Conservation (phyloP, 2,797 vertebrate genomes). For the Alosa sapidissima region DNA sequence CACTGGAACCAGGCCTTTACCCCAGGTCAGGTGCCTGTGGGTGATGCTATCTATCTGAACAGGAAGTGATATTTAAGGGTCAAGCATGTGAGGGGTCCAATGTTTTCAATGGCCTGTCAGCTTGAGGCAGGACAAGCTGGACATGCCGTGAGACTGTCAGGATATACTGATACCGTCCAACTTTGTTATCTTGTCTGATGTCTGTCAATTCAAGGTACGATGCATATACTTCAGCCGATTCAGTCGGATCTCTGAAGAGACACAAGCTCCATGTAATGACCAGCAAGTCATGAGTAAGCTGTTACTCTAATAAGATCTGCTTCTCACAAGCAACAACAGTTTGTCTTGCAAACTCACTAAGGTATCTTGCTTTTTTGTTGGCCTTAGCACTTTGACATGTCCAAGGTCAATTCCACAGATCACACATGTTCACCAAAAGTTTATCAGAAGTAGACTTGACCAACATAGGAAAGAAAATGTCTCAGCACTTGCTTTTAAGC, state of each 20-base stretch:
- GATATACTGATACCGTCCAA: not conserved
- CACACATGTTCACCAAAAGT: not conserved
- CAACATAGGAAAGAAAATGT: not conserved
- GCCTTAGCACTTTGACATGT: not conserved
- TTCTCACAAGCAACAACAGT: not conserved
- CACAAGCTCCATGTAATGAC: slow-evolving; percentile 2
- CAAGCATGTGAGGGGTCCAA: not conserved
- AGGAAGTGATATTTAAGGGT: not conserved
- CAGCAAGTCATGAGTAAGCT: slow-evolving; percentile 12
- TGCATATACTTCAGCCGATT: not conserved
- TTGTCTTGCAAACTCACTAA: not conserved
- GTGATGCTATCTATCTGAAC: not conserved
- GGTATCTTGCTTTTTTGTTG: not conserved
- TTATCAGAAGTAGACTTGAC: not conserved
- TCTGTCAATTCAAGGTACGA: not conserved
- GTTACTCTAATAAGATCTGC: slow-evolving; percentile 34
- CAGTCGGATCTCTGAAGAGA: not conserved
- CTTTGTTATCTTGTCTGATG: not conserved
- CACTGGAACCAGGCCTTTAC: not conserved
- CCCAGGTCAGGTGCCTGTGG: not conserved
- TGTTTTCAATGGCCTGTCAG: not conserved
- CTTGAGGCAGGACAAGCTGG: not conserved
- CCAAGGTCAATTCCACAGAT: not conserved
- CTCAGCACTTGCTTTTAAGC: not conserved
- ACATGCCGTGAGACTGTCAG: not conserved